Evolutionary conservation across 2,888 invertebrate species (phyloP), one percentile per base, ranked within the genome.

Genomic region (Drosophila merina): DNA sequence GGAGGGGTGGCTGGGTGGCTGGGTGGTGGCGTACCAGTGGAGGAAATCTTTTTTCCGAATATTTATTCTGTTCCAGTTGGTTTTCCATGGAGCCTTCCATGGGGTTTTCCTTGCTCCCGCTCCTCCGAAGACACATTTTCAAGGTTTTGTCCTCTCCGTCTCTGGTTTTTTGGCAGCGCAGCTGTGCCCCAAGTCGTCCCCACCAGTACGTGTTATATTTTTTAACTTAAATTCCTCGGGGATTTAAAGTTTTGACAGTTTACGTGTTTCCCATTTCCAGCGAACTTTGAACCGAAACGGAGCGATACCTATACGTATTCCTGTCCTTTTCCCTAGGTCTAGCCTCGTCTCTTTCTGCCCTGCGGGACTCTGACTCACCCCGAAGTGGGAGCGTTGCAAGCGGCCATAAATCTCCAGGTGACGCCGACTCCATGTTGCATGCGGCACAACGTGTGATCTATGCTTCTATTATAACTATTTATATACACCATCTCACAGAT

Each of bases 341-440:
- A 42, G 26, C 25, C 28, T 20, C 31, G 57, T 20, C 14, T 49
- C 10, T 36, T 10, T 51, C 12, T 8, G 14, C 4, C 47, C 28
- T 38, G n/a, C 49, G 42, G 48, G 44, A 36, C 59, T 2, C 40
- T 40, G 64, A 70, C 74, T 72, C 81, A 83, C 84, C 86, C 86
- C 44, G 25, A 10, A 25, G 9, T 9, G 25, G 44, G 9, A 85
- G 88, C 87, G 81, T 75, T 77, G 55, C 59, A 28, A 48, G 67
- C 67, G 57, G 74, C 86, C 87, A 91, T 91, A 91, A 91, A 91
- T 91, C 91, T 91, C 85, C 68, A 82, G 89, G 86, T 89, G 89
- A 82, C 86, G 76, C 55, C 71, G 89, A 90, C 90, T 89, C 89
- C 90, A 89, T 90, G 89, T 91, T 89, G 88, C 88, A 85, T 87